Conservation (phyloP, 2,888 invertebrate genomes). For the Hyles lineata region DNA sequence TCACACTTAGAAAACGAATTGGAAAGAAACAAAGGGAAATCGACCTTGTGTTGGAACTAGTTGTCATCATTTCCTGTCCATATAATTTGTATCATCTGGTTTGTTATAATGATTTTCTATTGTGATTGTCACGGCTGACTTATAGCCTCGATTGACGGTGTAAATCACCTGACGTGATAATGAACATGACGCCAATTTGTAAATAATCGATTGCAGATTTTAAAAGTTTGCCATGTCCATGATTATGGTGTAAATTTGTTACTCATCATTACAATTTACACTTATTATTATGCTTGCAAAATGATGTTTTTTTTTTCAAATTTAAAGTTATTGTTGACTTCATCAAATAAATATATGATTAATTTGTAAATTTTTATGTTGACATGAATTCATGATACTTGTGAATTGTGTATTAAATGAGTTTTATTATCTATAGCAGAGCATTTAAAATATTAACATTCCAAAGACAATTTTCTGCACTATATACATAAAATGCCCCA, state of each 20-base stretch:
- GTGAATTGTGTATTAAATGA: too few relatives aligned
- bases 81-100: constrained; percentile 19
- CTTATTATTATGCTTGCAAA: neutral
- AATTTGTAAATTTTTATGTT: too few relatives aligned
- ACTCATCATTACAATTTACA: neutral
- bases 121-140: constrained; percentile 2
- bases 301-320: neutral
- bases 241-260: neutral
- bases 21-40: constrained; percentile 31
- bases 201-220: neutral
- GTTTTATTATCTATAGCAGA: too few relatives aligned
- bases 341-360: too few relatives aligned
- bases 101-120: neutral
- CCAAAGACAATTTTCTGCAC: too few relatives aligned
- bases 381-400: too few relatives aligned
- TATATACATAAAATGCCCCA: too few relatives aligned
- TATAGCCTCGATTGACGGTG: neutral
- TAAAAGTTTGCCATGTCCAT: neutral
- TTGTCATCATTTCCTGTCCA: constrained; percentile 27
- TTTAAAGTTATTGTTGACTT: too few relatives aligned
- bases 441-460: too few relatives aligned
- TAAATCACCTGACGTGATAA: neutral
- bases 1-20: constrained; percentile 15
- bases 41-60: constrained; percentile 25
- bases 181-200: neutral